phyloP scores from a whole-genome alignment of 2,797 vertebrate genomes.

The Cheirogaleus major region DNA sequence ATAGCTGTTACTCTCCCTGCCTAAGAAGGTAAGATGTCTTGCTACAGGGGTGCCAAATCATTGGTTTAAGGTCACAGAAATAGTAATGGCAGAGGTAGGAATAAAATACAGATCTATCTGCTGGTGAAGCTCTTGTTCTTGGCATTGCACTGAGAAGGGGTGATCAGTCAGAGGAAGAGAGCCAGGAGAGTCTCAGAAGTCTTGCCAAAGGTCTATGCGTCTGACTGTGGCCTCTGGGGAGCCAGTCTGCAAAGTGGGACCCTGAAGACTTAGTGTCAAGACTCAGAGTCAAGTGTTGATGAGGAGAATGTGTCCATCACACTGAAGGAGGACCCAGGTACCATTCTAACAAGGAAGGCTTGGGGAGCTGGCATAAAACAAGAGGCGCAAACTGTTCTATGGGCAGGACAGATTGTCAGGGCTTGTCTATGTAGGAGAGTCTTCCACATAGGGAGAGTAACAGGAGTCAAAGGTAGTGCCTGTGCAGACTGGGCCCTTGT shows the following conservation, averaged over 20 bases:
- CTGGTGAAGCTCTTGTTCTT: neutral
- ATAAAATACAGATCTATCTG: neutral
- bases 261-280: neutral
- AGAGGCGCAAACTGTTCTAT: neutral
- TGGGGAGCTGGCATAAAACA: neutral
- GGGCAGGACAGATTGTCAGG: neutral
- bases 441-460: neutral
- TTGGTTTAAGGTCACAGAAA: neutral
- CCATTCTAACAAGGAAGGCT: neutral
- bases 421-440: neutral
- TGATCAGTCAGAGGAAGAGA: neutral
- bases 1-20: neutral
- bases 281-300: neutral
- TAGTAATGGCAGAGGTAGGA: neutral
- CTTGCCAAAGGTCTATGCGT: neutral
- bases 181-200: neutral
- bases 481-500: neutral
- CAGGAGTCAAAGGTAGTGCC: neutral
- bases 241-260: neutral
- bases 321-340: neutral
- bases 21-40: neutral
- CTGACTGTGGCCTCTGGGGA: neutral
- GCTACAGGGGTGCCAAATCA: neutral
- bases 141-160: neutral
- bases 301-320: neutral